Conservation (phyloP, 1,140 invertebrate genomes). For the Drosophila pandora region DNA sequence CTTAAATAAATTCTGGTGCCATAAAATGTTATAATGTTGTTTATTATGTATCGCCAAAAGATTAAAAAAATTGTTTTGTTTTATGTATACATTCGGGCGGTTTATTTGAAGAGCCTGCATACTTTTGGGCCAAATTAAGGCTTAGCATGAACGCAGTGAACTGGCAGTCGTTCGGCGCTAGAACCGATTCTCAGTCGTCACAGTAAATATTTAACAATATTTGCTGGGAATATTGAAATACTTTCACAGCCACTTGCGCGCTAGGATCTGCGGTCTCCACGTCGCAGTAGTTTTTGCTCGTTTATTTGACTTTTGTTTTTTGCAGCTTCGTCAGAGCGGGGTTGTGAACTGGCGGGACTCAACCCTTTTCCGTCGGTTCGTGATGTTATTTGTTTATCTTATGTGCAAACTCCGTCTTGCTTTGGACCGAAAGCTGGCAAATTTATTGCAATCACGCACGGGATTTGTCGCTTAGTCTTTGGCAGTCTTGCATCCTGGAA, state of each 20-base stretch:
- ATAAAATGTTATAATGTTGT: too few species aligned
- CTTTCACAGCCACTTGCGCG: constrained; percentile 38
- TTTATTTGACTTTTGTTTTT: constrained; percentile 60
- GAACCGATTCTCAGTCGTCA: constrained; percentile 7
- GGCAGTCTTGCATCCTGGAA: constrained; percentile 11
- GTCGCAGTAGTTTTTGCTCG: constrained; percentile 18
- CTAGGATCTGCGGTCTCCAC: constrained; percentile 1
- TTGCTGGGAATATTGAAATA: constrained; percentile 73
- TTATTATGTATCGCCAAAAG: too few species aligned
- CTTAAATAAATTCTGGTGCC: too few species aligned
- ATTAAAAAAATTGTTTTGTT: background rate
- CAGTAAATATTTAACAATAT: constrained; percentile 72
- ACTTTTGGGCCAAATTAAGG: constrained; percentile 25
- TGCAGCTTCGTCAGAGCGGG: constrained; percentile 8
- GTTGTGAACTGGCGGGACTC: constrained; percentile 7
- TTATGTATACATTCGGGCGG: background rate
- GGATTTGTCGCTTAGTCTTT: constrained; percentile 70
- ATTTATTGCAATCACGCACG: constrained; percentile 79
- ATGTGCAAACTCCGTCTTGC: constrained; percentile 43
- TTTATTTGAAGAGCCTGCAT: constrained; percentile 19
- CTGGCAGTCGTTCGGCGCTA: background rate
- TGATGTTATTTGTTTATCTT: constrained; percentile 54
- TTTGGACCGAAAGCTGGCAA: constrained; percentile 29
- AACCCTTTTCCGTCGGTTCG: background rate
- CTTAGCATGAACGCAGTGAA: background rate